Conservation (phyloP, 2,888 invertebrate species). For the Hemaris fuciformis region DNA sequence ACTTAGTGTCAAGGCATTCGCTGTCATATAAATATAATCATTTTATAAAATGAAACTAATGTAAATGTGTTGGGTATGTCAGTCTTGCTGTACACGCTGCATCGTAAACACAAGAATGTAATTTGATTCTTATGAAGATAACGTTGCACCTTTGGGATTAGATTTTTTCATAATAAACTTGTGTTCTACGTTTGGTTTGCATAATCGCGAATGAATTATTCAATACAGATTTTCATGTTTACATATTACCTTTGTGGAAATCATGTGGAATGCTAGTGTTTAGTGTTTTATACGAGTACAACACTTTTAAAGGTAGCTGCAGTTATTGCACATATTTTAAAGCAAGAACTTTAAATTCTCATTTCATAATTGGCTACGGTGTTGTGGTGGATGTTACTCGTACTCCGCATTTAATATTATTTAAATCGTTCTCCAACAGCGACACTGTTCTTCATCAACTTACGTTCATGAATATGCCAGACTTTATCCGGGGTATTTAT, state of each 20-base stretch:
- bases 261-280: not conserved
- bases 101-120: not conserved
- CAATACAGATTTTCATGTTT: not conserved
- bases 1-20: slow-evolving; percentile 45
- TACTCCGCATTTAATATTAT: not conserved
- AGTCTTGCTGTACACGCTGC: not conserved
- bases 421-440: not conserved
- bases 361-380: not conserved
- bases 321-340: not conserved
- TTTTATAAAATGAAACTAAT: not conserved
- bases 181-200: not conserved
- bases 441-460: not conserved
- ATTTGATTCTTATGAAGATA: slow-evolving; percentile 2
- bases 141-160: not conserved
- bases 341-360: not conserved
- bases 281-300: not conserved
- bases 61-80: not conserved
- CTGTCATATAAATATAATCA: not conserved
- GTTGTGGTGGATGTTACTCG: not conserved
- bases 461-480: not conserved
- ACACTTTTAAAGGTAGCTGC: not conserved
- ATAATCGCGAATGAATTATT: not conserved
- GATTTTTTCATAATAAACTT: not conserved
- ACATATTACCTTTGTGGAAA: not conserved
- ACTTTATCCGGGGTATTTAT: not conserved